phyloP scores from a whole-genome alignment of 2,888 invertebrate genomes.

The Trichogramma dendrolimi region DNA sequence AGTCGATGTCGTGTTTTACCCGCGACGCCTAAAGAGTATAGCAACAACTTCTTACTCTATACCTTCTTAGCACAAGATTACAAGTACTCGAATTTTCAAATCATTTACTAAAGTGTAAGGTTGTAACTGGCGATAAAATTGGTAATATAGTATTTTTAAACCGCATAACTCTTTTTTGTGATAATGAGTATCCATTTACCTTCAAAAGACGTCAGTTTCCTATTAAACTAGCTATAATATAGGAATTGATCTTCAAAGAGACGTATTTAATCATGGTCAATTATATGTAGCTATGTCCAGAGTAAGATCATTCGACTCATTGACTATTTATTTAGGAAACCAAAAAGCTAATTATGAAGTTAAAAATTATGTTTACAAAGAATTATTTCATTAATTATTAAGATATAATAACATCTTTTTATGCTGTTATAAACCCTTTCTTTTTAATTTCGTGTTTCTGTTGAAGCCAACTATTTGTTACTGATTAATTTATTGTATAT shows the following conservation, averaged over 20 bases:
- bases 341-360: too few species aligned
- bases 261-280: constrained; percentile 28
- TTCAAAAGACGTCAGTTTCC: constrained; percentile 13
- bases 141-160: constrained; percentile 12
- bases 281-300: constrained; percentile 14
- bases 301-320: constrained; percentile 14
- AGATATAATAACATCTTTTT: too few species aligned
- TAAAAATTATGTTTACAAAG: too few species aligned
- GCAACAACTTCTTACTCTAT: too few species aligned
- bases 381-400: too few species aligned
- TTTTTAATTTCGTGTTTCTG: too few species aligned
- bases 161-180: constrained; percentile 15
- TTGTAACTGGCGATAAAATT: constrained; percentile 28
- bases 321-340: too few species aligned
- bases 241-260: constrained; percentile 25
- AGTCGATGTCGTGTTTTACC: neutral
- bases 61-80: constrained; percentile 24
- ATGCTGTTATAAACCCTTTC: too few species aligned
- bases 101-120: constrained; percentile 27
- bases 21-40: too few species aligned
- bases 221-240: constrained; percentile 11
- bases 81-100: constrained; percentile 24
- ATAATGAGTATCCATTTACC: constrained; percentile 7
- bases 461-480: too few species aligned
- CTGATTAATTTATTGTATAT: too few species aligned